Percentiles rank a stretch among this genome's conserved stretches.
Evolutionary conservation across 1,140 invertebrate species (phyloP).

Genomic region (Euglossa dilemma): DNA sequence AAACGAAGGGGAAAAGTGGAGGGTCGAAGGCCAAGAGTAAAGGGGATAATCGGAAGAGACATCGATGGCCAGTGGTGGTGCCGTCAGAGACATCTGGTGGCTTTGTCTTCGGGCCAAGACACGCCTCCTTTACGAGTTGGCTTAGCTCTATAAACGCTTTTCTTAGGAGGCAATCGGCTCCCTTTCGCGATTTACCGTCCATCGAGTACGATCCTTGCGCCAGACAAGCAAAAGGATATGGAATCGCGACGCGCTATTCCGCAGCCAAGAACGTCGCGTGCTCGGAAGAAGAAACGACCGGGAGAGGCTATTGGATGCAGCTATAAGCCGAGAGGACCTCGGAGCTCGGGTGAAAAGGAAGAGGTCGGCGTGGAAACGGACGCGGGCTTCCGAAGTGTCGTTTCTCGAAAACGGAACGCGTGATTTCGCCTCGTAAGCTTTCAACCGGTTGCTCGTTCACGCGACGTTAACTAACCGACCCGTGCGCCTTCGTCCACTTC

Average conservation of each 20-base stretch:
- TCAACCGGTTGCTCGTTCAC: constrained; percentile 46
- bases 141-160: constrained; percentile 68
- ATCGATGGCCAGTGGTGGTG: constrained; percentile 49
- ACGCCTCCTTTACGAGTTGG: constrained; percentile 70
- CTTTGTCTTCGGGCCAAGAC: constrained; percentile 72
- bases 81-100: constrained; percentile 71
- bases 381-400: constrained; percentile 10
- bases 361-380: background rate
- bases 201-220: constrained; percentile 63
- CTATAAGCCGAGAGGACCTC: constrained; percentile 11
- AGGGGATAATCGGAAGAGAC: constrained; percentile 65
- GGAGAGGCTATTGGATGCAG: constrained; percentile 43
- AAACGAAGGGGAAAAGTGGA: constrained; percentile 18
- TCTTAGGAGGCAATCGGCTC: constrained; percentile 66
- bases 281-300: constrained; percentile 37
- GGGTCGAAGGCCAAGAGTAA: constrained; percentile 48
- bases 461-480: constrained; percentile 26
- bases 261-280: constrained; percentile 44
- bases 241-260: constrained; percentile 39
- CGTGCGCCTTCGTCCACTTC: constrained; percentile 27
- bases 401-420: constrained; percentile 32
- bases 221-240: constrained; percentile 61
- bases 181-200: constrained; percentile 67
- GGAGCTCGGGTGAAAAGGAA: constrained; percentile 38
- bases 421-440: constrained; percentile 50